Conservation (phyloP, 2,113 vertebrate species). For the Aegotheles bennettii region DNA sequence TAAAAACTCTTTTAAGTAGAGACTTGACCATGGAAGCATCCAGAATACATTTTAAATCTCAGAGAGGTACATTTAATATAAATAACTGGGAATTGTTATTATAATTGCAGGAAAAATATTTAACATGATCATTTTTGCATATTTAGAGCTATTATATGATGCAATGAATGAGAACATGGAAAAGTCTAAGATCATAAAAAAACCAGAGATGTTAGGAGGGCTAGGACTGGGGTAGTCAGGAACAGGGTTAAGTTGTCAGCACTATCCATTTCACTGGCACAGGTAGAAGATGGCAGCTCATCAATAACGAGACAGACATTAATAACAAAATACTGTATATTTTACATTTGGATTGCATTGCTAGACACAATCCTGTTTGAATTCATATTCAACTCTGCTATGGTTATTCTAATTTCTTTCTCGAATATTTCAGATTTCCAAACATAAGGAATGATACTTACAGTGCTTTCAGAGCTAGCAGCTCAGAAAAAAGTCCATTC, state of each 20-base stretch:
- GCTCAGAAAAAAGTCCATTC: constrained; percentile 81
- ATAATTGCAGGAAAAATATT: neutral
- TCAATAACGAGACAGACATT: neutral
- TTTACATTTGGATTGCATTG: neutral
- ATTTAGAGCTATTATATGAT: neutral
- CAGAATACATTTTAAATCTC: neutral
- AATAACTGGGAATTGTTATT: neutral
- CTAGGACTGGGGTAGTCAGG: neutral
- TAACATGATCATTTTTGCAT: neutral
- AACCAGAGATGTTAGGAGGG: fast-evolving
- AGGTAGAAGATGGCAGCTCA: neutral
- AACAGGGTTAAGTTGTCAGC: neutral
- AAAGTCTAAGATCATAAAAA: neutral
- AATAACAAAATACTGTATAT: neutral
- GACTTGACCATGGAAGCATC: neutral
- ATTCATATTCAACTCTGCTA: neutral
- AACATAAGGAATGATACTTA: constrained; percentile 70
- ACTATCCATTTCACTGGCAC: neutral
- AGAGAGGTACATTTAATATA: neutral
- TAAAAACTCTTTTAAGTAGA: neutral
- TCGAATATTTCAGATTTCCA: neutral
- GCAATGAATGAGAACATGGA: neutral
- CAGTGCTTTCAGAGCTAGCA: constrained; percentile 82
- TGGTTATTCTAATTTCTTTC: neutral
- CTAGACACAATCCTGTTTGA: neutral